Base-by-base conservation (phyloP, 2,888 invertebrate species). In the Cosmia trapezina region DNA sequence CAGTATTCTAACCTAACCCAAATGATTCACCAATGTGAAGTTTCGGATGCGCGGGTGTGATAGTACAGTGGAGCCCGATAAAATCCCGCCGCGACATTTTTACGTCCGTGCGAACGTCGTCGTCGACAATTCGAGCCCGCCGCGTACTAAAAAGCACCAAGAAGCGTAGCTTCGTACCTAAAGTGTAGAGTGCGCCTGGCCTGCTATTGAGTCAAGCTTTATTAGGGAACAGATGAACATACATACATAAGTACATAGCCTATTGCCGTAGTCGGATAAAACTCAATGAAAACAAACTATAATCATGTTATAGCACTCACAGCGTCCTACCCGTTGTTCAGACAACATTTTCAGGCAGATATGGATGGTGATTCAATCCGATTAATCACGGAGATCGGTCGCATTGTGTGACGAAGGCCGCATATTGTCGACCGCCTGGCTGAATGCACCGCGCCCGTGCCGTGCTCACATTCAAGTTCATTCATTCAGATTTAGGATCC, bases 391-490 rank as follows among this genome's bases (percentile, higher is more conserved):
- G 70, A 74, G 75, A 78, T 75, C 74, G 82, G 56, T 45, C 68
- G 67, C 81, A 81, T 81, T 81, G 81, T 81, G 54, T 65, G 53
- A 59, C 59, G 57, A 68, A 65, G 73, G 82, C 74, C 82, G 75
- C 73, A 75, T 54, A 81, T 78, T 81, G 80, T 81, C 57, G 37
- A 65, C n/a, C 33, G 56, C 22, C 45, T 63, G 70, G 67, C 82
- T 82, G 75, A 78, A 82, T 81, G 81, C 81, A 78, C 61, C 78
- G 77, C 45, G 62, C 80, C 60, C 41, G 63, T 79, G 78, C 68
- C n/a, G 73, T 60, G 62, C 74, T 68, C 68, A 80, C 81, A 81
- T 81, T 78, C 57, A 81, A 81, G 75, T 74, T 78, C 81, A 81
- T 60, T 57, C 80, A 82, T 70, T 81, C 79, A 81, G 41, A 81